phyloP scores from a whole-genome alignment of 2,888 invertebrate species.

The Schizaphis graminum region DNA sequence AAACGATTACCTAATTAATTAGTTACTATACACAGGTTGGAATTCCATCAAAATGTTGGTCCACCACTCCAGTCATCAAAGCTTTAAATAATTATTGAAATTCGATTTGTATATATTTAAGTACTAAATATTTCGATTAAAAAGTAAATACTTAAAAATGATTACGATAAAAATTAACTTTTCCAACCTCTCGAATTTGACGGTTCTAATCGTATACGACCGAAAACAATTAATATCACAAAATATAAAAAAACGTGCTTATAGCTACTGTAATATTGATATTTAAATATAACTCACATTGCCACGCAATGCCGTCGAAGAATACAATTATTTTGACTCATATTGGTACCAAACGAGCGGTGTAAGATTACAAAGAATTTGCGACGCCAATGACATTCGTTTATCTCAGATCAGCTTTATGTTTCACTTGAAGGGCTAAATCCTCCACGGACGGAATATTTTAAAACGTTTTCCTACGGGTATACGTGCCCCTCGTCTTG shows the following conservation, averaged over 20 bases:
- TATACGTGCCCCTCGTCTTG: neutral
- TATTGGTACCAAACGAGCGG: neutral
- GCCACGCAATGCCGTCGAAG: neutral
- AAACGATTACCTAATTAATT: neutral
- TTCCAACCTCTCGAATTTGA: neutral
- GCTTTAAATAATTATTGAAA: neutral
- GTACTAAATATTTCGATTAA: neutral
- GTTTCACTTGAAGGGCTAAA: slow-evolving; percentile 41
- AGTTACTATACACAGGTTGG: neutral
- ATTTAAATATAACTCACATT: neutral
- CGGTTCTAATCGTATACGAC: neutral
- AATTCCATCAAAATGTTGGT: neutral
- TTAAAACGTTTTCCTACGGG: slow-evolving; percentile 34
- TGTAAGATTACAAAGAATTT: slow-evolving; percentile 20
- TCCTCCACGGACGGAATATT: slow-evolving; percentile 32
- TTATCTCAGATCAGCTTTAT: slow-evolving; percentile 50
- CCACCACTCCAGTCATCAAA: neutral
- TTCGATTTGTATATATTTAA: neutral
- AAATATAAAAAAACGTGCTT: neutral
- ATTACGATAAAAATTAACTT: neutral
- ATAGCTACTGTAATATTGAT: neutral
- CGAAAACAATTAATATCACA: neutral
- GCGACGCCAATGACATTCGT: neutral
- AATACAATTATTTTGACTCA: neutral
- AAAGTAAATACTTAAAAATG: neutral